Evolutionary conservation across 2,888 invertebrate genomes (phyloP), one percentile per base, ranked within the genome.

Genomic region (Glaucopsyche alexis): DNA sequence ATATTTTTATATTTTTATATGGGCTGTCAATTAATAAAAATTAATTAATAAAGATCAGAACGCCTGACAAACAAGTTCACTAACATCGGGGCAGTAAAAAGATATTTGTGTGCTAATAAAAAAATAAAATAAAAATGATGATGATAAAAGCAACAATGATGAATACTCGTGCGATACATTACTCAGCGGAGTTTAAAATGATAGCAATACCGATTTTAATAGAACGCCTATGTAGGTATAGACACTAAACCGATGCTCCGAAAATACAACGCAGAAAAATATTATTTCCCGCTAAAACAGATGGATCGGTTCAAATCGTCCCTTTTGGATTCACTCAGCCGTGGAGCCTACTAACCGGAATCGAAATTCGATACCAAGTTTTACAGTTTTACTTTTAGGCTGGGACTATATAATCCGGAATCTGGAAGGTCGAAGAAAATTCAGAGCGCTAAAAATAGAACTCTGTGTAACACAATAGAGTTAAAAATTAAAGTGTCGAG

Each of bases 301-400:
- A 55, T 55, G 19, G 19, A 19, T 55, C 55, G 55, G 19, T 55
- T 55, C 19, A 55, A 55, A 19, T 55, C 5, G 55, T 55, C 55
- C 55, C 19, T 19, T 55, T 55, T 55, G 55, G 11, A 19, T 55
- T 9, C 55, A 19, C 55, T 55, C 55, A 55, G 55, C 19, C 55
- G 55, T 55, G 19, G 16, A 16, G 55, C 19, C 55, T 55, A 19
- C 19, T 19, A 55, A 55, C 55, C 19, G 55, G 55, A 55, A 55
- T 9, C 55, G 55, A 55, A 55, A 55, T 55, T 55, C 55, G 55
- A 55, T 55, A 19, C 55, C 55, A 55, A 55, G 16, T 55, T 55
- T 55, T 55, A 19, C 55, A 55, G 19, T 55, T 55, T 19, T 52
- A 52, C 19, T 9, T 55, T 19, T 55, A 55, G 55, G 16, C n/a